Conservation (phyloP, 2,113 vertebrate genomes). For the Zapus hudsonius region DNA sequence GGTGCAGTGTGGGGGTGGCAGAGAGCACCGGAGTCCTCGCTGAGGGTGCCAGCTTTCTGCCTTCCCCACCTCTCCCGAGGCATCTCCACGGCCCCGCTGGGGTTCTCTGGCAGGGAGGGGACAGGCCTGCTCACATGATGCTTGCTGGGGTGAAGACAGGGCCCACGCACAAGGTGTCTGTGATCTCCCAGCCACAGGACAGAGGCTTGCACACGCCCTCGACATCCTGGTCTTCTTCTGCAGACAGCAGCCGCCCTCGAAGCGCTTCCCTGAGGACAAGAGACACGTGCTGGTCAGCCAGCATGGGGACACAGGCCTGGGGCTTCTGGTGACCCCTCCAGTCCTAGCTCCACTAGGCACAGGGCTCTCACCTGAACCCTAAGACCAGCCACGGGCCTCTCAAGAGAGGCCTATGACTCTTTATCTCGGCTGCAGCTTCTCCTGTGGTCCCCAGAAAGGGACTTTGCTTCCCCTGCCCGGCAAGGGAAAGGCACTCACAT, state of each 20-base stretch:
- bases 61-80: conserved; percentile 61
- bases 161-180: conserved; percentile 81
- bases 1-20: background rate
- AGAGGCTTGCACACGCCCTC: conserved; percentile 82
- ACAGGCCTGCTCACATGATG: conserved; percentile 84
- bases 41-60: conserved; percentile 43
- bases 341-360: background rate
- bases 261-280: conserved; percentile 82
- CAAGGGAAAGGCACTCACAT: background rate
- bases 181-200: conserved; percentile 88
- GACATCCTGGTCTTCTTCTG: conserved; percentile 66
- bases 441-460: background rate
- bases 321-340: background rate
- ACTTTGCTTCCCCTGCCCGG: background rate
- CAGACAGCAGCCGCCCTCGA: conserved; percentile 69
- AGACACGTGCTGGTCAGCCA: background rate
- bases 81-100: conserved; percentile 62
- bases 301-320: background rate
- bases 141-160: conserved; percentile 81
- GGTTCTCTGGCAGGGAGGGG: conserved; percentile 29
- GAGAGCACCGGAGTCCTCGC: conserved; percentile 52
- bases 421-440: background rate
- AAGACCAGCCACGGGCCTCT: background rate
- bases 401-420: background rate
- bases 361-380: background rate